Percentiles rank a stretch among this genome's conserved stretches.
Conservation (phyloP, 2,113 vertebrate species). For the Uria lomvia region DNA sequence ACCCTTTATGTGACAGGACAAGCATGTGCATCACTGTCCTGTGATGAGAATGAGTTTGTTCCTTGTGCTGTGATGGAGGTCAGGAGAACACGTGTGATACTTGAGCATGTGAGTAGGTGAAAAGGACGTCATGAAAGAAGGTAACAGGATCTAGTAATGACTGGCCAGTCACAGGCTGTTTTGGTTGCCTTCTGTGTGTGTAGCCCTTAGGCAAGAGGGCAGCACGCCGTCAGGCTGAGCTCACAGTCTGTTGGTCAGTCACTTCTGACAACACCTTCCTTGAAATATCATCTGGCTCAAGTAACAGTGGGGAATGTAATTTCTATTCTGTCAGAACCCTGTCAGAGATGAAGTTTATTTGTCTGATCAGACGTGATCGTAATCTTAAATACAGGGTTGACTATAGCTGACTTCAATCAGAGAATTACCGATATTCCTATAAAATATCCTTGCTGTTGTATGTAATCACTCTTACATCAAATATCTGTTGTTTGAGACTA, state of each 20-base stretch:
- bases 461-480: not conserved
- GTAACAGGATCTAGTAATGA: not conserved
- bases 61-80: rapidly evolving
- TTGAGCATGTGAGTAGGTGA: not conserved
- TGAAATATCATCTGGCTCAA: not conserved
- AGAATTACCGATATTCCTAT: not conserved
- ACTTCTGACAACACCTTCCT: not conserved
- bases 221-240: not conserved
- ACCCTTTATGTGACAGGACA: not conserved
- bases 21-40: not conserved
- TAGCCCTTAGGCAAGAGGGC: not conserved
- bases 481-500: not conserved
- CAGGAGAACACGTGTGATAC: not conserved
- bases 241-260: not conserved
- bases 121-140: not conserved
- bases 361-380: not conserved
- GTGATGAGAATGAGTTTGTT: not conserved
- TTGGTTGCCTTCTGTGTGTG: not conserved
- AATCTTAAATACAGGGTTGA: not conserved
- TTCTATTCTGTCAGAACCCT: not conserved
- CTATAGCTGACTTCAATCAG: not conserved
- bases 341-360: not conserved
- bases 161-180: not conserved
- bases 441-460: not conserved
- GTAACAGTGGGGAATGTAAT: not conserved